phyloP scores from a whole-genome alignment of 2,797 vertebrate species.

The Argyrosomus regius region DNA sequence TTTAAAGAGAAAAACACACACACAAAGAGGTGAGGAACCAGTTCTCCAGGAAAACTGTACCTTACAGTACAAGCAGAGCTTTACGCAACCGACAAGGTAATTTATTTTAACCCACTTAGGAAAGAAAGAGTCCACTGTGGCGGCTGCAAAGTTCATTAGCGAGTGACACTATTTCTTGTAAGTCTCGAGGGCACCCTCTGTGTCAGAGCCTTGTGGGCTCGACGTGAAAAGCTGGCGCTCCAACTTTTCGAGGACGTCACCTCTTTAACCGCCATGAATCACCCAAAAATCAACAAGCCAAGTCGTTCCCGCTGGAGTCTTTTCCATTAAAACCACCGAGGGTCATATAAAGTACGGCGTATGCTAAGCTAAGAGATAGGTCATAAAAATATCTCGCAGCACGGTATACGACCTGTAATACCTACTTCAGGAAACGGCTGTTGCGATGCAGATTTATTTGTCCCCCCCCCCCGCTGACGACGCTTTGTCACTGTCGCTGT shows the following conservation, averaged over 20 bases:
- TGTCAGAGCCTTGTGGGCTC: slow-evolving; percentile 31
- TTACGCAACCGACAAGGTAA: slow-evolving; percentile 47
- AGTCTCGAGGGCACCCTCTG: slow-evolving; percentile 53
- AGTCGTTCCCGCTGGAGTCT: slow-evolving; percentile 47
- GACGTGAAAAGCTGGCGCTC: slow-evolving; percentile 49
- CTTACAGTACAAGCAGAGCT: slow-evolving; percentile 19
- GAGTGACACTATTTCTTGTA: slow-evolving; percentile 66
- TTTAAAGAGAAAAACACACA: slow-evolving; percentile 42
- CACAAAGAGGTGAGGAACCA: slow-evolving; percentile 37
- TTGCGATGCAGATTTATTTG: slow-evolving; percentile 37
- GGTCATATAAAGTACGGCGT: slow-evolving; percentile 62
- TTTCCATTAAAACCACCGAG: slow-evolving; percentile 58
- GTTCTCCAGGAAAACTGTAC: slow-evolving; percentile 20
- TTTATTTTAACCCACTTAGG: slow-evolving; percentile 65
- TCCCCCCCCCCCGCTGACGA: background rate
- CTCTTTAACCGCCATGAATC: slow-evolving; percentile 70
- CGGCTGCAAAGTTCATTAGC: slow-evolving; percentile 74
- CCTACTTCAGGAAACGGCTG: slow-evolving; percentile 50
- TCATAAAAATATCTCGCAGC: slow-evolving; percentile 62
- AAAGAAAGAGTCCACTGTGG: slow-evolving; percentile 65
- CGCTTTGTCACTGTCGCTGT: background rate
- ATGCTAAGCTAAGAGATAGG: slow-evolving; percentile 56
- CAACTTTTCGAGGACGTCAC: slow-evolving; percentile 57
- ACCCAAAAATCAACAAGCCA: slow-evolving; percentile 65
- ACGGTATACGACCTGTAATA: slow-evolving; percentile 45